phyloP scores from a whole-genome alignment of 2,113 vertebrate species.

The Neogobius melanostomus region DNA sequence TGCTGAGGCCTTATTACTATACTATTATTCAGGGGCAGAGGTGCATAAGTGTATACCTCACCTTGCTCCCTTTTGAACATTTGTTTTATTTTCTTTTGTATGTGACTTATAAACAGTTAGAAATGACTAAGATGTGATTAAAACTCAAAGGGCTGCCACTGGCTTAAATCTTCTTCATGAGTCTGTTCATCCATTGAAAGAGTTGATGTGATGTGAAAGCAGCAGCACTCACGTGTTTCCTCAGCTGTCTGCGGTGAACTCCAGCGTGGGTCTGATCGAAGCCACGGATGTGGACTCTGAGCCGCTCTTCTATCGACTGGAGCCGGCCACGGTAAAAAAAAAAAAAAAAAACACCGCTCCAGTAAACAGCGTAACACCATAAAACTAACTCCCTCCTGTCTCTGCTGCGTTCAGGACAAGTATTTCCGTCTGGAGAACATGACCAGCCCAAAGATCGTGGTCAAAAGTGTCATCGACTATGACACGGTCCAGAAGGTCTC shows the following conservation, averaged over 20 bases:
- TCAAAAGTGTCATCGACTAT: constrained; percentile 80
- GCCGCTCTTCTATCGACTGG: constrained; percentile 71
- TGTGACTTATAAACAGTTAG: too few species aligned
- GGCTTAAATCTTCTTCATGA: too few species aligned
- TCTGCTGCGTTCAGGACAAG: constrained; percentile 65
- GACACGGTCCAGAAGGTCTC: constrained; percentile 73
- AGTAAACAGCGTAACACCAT: background rate
- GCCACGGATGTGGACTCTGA: constrained; percentile 74
- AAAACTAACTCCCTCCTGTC: too few species aligned
- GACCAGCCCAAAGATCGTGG: constrained; percentile 78
- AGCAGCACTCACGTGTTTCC: background rate
- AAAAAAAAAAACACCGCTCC: background rate
- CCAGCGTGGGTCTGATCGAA: constrained; percentile 64
- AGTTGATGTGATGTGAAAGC: background rate
- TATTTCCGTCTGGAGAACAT: constrained; percentile 81
- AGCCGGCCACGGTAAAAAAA: constrained; percentile 61
- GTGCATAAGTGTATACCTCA: too few species aligned
- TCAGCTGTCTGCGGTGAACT: constrained; percentile 71
- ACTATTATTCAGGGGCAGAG: background rate
- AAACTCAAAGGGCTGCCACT: too few species aligned
- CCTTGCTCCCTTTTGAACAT: too few species aligned
- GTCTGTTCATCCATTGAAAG: too few species aligned
- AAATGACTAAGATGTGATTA: too few species aligned
- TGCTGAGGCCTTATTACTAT: too few species aligned
- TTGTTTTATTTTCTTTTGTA: too few species aligned